Conservation (phyloP, 2,797 vertebrate species). For the Microctenopoma steveboyesi region DNA sequence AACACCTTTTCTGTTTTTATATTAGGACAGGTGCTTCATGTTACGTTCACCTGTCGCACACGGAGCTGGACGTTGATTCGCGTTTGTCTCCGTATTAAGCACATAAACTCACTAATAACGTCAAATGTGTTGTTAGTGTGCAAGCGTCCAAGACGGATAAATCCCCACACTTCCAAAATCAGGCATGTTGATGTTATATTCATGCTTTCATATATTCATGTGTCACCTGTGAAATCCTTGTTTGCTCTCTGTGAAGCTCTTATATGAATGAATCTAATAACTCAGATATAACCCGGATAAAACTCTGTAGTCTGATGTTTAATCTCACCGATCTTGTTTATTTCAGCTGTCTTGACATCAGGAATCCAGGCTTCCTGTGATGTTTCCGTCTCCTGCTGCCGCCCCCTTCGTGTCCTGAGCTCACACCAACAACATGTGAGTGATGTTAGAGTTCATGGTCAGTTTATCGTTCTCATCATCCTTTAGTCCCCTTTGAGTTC, state of each 20-base stretch:
- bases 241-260: not conserved
- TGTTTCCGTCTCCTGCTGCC: not conserved
- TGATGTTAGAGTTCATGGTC: not conserved
- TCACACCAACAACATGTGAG: not conserved
- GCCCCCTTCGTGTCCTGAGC: not conserved
- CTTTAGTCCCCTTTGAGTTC: no score
- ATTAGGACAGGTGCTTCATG: not conserved
- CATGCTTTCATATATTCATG: no score
- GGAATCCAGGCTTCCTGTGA: not conserved
- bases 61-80: not conserved
- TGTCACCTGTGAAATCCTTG: no score
- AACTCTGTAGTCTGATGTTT: not conserved
- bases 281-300: no score
- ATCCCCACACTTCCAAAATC: not conserved
- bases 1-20: not conserved
- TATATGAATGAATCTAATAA: no score
- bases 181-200: no score
- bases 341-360: not conserved
- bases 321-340: not conserved
- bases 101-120: not conserved
- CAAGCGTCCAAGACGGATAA: no score
- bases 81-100: no score
- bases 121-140: not conserved
- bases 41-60: not conserved
- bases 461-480: no score